phyloP scores from a whole-genome alignment of 2,113 vertebrate genomes.

The Oreochromis tanganicae region DNA sequence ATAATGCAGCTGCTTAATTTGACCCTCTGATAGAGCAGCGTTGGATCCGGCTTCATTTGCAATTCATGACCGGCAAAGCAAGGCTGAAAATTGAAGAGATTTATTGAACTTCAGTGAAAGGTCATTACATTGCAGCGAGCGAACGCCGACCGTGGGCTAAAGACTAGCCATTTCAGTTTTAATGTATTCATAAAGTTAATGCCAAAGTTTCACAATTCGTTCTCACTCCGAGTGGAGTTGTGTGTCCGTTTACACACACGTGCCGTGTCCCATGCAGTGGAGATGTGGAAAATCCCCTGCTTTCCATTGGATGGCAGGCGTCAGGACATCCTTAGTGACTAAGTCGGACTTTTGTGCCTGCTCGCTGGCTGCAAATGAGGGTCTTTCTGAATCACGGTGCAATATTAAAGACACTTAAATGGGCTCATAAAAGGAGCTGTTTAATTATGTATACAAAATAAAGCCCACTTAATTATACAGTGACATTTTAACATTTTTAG shows the following conservation, averaged over 20 bases:
- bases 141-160: constrained; percentile 27
- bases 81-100: constrained; percentile 43
- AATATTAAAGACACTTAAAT: background rate
- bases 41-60: constrained; percentile 62
- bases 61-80: constrained; percentile 62
- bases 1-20: constrained; percentile 59
- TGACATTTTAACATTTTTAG: background rate
- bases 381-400: background rate
- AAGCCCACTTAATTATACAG: background rate
- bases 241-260: background rate
- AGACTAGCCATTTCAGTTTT: constrained; percentile 28
- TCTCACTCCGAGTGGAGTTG: background rate
- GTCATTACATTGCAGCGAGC: constrained; percentile 16
- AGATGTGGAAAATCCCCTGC: background rate
- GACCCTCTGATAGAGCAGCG: constrained; percentile 47
- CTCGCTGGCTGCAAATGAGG: background rate
- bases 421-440: background rate
- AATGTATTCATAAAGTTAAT: constrained; percentile 57
- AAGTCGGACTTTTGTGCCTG: background rate
- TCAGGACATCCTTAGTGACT: background rate
- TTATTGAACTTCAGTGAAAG: constrained; percentile 51
- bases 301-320: background rate
- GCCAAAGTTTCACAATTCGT: constrained; percentile 37
- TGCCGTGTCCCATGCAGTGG: background rate
- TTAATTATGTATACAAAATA: background rate